A percentile compares a stretch with the other conserved stretches of the same genome.
These are phyloP conservation scores for Sebastes iracundus DNA, from an alignment of 2,797 vertebrate species.

Conservation along the genomic window DNA sequence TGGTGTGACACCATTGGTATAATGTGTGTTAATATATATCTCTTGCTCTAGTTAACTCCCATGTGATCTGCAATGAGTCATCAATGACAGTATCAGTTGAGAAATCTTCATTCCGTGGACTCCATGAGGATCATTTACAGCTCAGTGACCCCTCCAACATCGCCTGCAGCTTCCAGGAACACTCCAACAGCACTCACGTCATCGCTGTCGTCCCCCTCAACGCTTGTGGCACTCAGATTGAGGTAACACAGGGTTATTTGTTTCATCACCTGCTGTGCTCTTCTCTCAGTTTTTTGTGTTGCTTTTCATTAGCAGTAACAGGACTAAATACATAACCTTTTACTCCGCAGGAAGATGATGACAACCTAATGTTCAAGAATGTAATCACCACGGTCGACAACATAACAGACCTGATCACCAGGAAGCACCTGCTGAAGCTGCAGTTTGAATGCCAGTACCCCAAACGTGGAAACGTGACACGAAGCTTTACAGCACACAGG, in stretches of 20 bases:
- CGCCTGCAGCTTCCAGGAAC: slow-evolving; percentile 47
- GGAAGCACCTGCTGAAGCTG: slow-evolving; percentile 66
- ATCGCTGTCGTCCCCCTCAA: slow-evolving; percentile 69
- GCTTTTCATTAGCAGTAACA: background rate
- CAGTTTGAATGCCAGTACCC: slow-evolving; percentile 75
- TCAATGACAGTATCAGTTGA: slow-evolving; percentile 68
- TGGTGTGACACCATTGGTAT: background rate
- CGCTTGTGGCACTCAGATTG: slow-evolving; percentile 75
- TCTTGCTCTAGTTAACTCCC: slow-evolving; percentile 40
- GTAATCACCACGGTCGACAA: slow-evolving; percentile 59
- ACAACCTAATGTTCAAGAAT: slow-evolving; percentile 75
- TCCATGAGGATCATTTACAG: slow-evolving; percentile 58
- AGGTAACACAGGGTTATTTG: slow-evolving; percentile 44
- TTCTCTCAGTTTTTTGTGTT: background rate
- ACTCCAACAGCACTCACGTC: slow-evolving; percentile 75
- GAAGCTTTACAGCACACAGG: slow-evolving; percentile 63
- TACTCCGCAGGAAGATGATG: slow-evolving; percentile 66
- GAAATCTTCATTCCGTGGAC: slow-evolving; percentile 43
- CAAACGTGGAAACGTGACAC: slow-evolving; percentile 63
- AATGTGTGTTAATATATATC: background rate
- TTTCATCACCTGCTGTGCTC: background rate
- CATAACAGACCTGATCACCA: slow-evolving; percentile 48
- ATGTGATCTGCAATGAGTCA: slow-evolving; percentile 66
- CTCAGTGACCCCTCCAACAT: slow-evolving; percentile 70
- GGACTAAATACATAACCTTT: background rate